Conservation (phyloP, 2,797 vertebrate genomes). For the Diplodus sargus region DNA sequence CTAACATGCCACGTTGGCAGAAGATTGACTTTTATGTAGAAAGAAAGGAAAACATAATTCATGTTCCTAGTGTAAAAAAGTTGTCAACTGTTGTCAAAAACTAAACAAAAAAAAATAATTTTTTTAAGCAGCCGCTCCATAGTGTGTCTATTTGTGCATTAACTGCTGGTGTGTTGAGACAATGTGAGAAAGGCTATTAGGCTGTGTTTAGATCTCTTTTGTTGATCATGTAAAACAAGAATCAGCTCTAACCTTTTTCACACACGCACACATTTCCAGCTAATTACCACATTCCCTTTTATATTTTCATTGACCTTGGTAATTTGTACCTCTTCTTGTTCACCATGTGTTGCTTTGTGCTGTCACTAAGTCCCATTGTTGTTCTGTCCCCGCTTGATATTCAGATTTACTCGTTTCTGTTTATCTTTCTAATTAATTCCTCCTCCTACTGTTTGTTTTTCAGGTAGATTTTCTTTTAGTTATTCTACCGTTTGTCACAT, state of each 20-base stretch:
- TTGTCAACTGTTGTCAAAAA: not conserved
- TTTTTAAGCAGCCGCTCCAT: conserved; percentile 3
- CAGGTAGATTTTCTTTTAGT: not conserved
- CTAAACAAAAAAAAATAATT: not conserved
- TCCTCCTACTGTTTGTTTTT: not conserved
- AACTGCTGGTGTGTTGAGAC: not conserved
- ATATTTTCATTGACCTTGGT: conserved; percentile 4
- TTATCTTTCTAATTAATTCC: not conserved
- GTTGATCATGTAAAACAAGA: conserved; percentile 20
- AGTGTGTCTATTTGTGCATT: conserved; percentile 1
- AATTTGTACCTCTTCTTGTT: conserved; percentile 8
- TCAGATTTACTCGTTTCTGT: conserved; percentile 2
- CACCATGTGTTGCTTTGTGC: not conserved
- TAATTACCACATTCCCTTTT: conserved; percentile 27
- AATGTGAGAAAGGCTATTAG: not conserved
- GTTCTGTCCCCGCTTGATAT: conserved; percentile 5
- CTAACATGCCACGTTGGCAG: conserved; percentile 12
- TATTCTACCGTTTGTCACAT: not conserved
- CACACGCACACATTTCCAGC: not conserved
- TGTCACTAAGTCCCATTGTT: conserved; percentile 5
- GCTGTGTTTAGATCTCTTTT: conserved; percentile 3
- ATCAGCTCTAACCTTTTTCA: not conserved
- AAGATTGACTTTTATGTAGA: conserved; percentile 20
- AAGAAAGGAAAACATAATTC: not conserved
- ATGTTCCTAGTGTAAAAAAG: conserved; percentile 1